Conservation (phyloP, 2,113 vertebrate genomes). For the Elanoides forficatus region DNA sequence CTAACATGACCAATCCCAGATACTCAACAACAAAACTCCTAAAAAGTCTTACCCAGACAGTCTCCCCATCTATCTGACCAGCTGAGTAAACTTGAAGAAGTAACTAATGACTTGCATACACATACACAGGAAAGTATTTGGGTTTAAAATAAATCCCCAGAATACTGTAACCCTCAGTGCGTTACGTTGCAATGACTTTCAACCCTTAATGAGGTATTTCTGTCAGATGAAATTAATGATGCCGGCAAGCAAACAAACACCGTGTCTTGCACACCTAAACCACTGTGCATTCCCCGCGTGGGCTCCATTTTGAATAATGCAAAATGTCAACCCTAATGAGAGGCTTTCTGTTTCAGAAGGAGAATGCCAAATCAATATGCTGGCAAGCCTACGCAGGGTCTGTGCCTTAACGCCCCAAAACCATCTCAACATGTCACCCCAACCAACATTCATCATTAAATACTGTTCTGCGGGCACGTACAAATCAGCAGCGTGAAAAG, state of each 20-base stretch:
- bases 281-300: accelerated
- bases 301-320: neutral
- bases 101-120: neutral
- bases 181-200: neutral
- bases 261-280: neutral
- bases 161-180: neutral
- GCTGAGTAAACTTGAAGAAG: slow-evolving; percentile 16
- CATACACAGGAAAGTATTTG: slow-evolving; percentile 13
- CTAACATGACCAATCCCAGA: neutral
- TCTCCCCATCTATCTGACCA: neutral
- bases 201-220: neutral
- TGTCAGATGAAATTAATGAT: neutral
- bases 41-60: neutral
- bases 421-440: neutral
- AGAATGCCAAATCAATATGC: neutral
- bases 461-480: accelerated
- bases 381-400: neutral
- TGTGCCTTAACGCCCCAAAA: neutral
- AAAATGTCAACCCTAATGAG: neutral
- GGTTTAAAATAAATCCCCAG: neutral
- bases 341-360: neutral
- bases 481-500: neutral
- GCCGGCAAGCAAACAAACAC: neutral
- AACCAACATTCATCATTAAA: neutral
- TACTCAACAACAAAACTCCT: neutral